Evolutionary conservation across 2,797 vertebrate genomes (phyloP).

Genomic region (Zenarchopterus dispar): DNA sequence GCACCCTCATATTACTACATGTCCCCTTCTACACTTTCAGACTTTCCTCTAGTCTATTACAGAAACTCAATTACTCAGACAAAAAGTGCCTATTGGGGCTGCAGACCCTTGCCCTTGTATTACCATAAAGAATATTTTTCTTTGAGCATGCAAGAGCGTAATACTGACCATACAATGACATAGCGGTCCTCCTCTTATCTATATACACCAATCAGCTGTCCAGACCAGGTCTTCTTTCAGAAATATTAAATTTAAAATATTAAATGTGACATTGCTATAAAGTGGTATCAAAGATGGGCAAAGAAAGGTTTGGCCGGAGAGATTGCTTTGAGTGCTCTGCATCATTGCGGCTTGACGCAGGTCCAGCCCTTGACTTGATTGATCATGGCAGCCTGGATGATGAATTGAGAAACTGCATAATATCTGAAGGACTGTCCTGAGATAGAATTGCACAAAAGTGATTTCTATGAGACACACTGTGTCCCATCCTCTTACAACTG

Average conservation of each 20-base stretch:
- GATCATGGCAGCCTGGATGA: conserved; percentile 37
- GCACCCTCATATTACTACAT: not conserved
- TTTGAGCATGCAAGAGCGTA: not conserved
- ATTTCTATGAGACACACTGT: not conserved
- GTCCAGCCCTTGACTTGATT: conserved; percentile 45
- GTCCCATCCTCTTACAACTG: no score
- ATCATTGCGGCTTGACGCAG: conserved; percentile 39
- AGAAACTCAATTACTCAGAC: conserved; percentile 11
- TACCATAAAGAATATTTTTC: conserved; percentile 9
- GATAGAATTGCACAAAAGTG: conserved; percentile 8
- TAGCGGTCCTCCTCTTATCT: conserved; percentile 4
- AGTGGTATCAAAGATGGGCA: conserved; percentile 6
- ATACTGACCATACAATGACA: conserved; percentile 16
- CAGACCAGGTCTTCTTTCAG: not conserved
- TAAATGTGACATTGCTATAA: conserved; percentile 22
- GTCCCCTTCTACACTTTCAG: not conserved
- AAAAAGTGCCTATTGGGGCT: conserved; percentile 11
- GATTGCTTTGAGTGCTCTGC: conserved; percentile 46
- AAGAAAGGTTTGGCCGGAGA: conserved; percentile 37
- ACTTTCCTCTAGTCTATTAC: not conserved
- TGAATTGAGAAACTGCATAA: conserved; percentile 39
- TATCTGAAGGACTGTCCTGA: conserved; percentile 23
- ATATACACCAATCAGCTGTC: no score
- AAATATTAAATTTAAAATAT: conserved; percentile 12
- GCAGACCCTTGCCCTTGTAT: conserved; percentile 16